A percentile compares a stretch with the other conserved stretches of the same genome.
These are phyloP conservation scores for Todiramphus chloris DNA, from an alignment of 2,113 vertebrate species.

Conservation along the genomic window DNA sequence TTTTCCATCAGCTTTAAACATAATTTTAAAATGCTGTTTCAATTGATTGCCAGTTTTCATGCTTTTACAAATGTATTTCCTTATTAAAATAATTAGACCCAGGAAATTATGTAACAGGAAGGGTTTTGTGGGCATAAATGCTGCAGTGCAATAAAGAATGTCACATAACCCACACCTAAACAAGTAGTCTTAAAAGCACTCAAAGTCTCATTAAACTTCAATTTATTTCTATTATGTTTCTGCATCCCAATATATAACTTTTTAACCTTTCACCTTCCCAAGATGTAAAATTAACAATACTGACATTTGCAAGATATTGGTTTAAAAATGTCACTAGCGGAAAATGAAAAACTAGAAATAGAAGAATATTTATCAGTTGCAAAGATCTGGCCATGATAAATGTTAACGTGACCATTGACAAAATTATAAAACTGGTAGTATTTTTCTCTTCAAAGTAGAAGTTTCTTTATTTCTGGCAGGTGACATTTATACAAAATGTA, in stretches of 20 bases:
- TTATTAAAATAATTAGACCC: background rate
- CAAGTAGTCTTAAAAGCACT: background rate
- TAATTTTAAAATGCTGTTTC: background rate
- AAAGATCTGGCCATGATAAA: slow-evolving; percentile 23
- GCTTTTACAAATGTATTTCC: background rate
- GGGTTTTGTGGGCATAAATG: background rate
- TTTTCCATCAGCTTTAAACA: background rate
- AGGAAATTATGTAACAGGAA: background rate
- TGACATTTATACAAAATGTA: background rate
- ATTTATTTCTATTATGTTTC: background rate
- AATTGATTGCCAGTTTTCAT: background rate
- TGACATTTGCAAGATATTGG: slow-evolving; percentile 27
- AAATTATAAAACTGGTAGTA: slow-evolving; percentile 31
- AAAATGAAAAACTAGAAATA: background rate
- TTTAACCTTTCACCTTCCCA: slow-evolving; percentile 16
- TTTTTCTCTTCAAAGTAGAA: slow-evolving; percentile 7
- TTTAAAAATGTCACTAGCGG: slow-evolving; percentile 28
- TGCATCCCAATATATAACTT: background rate
- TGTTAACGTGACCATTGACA: background rate
- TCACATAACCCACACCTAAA: background rate
- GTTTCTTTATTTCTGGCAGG: background rate
- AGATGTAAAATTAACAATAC: slow-evolving; percentile 32
- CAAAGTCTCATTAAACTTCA: background rate
- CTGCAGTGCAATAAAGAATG: background rate
- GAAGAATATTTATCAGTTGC: slow-evolving; percentile 14